phyloP scores from a whole-genome alignment of 2,113 vertebrate genomes.

The Atrichornis clamosus region DNA sequence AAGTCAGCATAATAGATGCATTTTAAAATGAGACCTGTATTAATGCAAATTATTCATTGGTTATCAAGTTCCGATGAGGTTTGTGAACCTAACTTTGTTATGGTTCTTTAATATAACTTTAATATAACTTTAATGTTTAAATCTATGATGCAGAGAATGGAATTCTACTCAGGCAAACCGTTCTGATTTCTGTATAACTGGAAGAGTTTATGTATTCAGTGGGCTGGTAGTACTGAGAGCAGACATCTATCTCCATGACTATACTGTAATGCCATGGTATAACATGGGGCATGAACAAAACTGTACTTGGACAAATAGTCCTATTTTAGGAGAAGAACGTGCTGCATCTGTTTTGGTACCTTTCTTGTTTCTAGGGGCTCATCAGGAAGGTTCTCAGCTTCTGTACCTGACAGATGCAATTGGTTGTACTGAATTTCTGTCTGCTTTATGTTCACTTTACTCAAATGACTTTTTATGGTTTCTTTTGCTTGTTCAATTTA shows the following conservation, averaged over 20 bases:
- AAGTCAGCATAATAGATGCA: background rate
- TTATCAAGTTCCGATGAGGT: constrained; percentile 35
- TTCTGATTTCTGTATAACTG: constrained; percentile 37
- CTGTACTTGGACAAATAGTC: background rate
- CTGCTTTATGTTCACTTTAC: background rate
- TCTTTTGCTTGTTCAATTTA: background rate
- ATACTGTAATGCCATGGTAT: background rate
- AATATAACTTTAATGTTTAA: constrained; percentile 52
- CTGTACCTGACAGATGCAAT: background rate
- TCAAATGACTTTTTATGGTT: background rate
- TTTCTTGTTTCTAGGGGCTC: background rate
- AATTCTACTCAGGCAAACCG: constrained; percentile 9
- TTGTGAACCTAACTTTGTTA: constrained; percentile 37
- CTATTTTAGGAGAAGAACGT: background rate
- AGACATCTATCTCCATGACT: background rate
- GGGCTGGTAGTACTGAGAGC: background rate
- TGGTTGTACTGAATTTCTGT: background rate
- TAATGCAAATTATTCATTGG: constrained; percentile 48
- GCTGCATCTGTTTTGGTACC: background rate
- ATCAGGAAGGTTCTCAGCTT: background rate
- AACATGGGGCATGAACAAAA: background rate
- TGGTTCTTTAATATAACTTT: constrained; percentile 43
- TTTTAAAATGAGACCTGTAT: constrained; percentile 16
- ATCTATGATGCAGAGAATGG: constrained; percentile 36
- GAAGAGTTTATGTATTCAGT: constrained; percentile 16